A percentile compares a stretch with the other conserved stretches of the same genome.
phyloP scores from a whole-genome alignment of 2,113 vertebrate species.

The Heterochromis multidens region DNA sequence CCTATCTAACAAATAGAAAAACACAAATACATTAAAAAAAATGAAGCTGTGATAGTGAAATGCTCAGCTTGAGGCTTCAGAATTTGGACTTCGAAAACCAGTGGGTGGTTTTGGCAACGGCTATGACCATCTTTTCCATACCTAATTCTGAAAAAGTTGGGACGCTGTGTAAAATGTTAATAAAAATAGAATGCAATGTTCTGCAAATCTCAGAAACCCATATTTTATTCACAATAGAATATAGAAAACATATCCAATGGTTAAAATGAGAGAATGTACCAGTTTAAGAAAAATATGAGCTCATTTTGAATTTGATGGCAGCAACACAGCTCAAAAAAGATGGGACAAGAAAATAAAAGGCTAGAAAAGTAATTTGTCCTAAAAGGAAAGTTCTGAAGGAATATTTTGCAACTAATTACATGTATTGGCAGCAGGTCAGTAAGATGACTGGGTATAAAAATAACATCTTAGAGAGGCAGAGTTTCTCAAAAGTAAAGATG shows the following conservation, averaged over 20 bases:
- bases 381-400: no score
- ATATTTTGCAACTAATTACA: no score
- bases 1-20: not conserved
- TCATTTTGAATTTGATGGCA: no score
- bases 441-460: no score
- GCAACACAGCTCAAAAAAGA: no score
- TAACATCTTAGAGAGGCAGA: no score
- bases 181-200: not conserved
- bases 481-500: no score
- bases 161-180: not conserved
- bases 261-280: no score
- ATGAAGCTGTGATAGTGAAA: not conserved
- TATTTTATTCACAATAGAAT: not conserved
- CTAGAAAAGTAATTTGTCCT: no score
- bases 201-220: not conserved
- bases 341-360: no score
- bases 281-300: no score
- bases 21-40: not conserved
- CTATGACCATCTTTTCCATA: not conserved
- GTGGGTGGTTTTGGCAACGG: not conserved
- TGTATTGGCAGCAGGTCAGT: no score
- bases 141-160: not conserved
- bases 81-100: not conserved
- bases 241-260: not conserved
- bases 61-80: not conserved